These are phyloP conservation scores for Fissipunctia ypsillon DNA, from an alignment of 2,888 invertebrate genomes.

Conservation along the genomic window DNA sequence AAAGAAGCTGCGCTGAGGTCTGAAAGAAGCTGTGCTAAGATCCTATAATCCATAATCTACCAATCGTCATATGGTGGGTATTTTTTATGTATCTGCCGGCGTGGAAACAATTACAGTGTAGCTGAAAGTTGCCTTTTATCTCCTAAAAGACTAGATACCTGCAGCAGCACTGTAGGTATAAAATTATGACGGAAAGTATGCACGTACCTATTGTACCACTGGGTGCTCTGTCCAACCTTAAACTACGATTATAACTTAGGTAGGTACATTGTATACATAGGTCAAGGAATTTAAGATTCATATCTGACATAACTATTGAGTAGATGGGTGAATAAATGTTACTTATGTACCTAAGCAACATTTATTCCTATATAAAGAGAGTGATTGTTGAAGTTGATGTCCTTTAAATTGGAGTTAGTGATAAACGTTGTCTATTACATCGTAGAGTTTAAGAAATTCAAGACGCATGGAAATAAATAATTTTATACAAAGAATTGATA, in stretches of 20 bases:
- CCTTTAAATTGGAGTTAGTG: slow-evolving; percentile 60
- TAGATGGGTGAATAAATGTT: slow-evolving; percentile 45
- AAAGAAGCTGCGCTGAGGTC: slow-evolving; percentile 52
- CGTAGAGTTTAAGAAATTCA: slow-evolving; percentile 67
- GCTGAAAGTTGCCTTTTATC: slow-evolving; percentile 67
- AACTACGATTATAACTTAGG: slow-evolving; percentile 51
- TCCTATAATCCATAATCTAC: slow-evolving; percentile 37
- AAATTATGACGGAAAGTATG: slow-evolving; percentile 48
- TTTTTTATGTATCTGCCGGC: slow-evolving; percentile 43
- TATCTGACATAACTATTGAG: slow-evolving; percentile 49
- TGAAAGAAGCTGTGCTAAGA: slow-evolving; percentile 53
- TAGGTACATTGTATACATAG: slow-evolving; percentile 52
- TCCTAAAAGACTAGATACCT: slow-evolving; percentile 64
- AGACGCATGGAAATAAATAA: slow-evolving; percentile 71
- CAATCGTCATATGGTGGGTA: slow-evolving; percentile 29
- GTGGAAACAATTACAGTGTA: slow-evolving; percentile 46
- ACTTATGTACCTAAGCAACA: slow-evolving; percentile 34
- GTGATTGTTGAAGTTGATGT: slow-evolving; percentile 63
- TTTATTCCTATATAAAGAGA: slow-evolving; percentile 55
- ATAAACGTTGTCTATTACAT: slow-evolving; percentile 66
- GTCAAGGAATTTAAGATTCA: slow-evolving; percentile 56
- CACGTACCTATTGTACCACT: slow-evolving; percentile 48
- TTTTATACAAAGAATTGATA: slow-evolving; percentile 78
- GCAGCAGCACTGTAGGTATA: slow-evolving; percentile 55
- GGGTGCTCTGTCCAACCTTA: slow-evolving; percentile 61